Conservation (phyloP, 2,797 vertebrate species). For the Micromesistius poutassou region DNA sequence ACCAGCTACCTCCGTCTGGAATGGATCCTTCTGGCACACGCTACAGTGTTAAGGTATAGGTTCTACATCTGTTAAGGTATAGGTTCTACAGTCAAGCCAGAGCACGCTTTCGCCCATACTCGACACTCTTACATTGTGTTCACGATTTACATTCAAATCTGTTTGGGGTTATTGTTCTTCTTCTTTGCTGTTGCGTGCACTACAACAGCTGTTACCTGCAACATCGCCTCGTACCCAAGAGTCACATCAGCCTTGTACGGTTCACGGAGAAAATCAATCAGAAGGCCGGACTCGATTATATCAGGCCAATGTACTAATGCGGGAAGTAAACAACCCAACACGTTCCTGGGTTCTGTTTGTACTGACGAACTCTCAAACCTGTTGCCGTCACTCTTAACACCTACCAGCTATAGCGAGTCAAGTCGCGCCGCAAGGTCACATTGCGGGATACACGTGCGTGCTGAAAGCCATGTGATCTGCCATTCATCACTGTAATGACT, state of each 20-base stretch:
- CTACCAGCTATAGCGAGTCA: constrained; percentile 29
- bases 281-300: background rate
- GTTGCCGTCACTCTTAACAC: constrained; percentile 27
- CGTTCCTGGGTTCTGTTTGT: background rate
- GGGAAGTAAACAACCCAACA: background rate
- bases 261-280: background rate
- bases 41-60: constrained; percentile 35
- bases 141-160: too few species aligned
- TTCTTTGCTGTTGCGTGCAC: background rate
- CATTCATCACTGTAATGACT: constrained; percentile 75
- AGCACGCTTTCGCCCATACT: background rate
- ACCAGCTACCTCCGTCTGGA: constrained; percentile 46
- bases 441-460: constrained; percentile 53
- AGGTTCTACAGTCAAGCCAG: constrained; percentile 8
- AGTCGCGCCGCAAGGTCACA: constrained; percentile 60
- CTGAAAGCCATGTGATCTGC: constrained; percentile 52
- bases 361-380: constrained; percentile 20
- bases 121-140: too few species aligned
- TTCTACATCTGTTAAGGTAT: constrained; percentile 26
- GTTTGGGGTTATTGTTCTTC: background rate
- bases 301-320: background rate
- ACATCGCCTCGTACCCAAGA: background rate
- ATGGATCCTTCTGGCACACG: constrained; percentile 30
- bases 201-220: background rate
- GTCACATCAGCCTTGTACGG: background rate